phyloP scores from a whole-genome alignment of 2,888 invertebrate genomes.

The Spodoptera exigua region DNA sequence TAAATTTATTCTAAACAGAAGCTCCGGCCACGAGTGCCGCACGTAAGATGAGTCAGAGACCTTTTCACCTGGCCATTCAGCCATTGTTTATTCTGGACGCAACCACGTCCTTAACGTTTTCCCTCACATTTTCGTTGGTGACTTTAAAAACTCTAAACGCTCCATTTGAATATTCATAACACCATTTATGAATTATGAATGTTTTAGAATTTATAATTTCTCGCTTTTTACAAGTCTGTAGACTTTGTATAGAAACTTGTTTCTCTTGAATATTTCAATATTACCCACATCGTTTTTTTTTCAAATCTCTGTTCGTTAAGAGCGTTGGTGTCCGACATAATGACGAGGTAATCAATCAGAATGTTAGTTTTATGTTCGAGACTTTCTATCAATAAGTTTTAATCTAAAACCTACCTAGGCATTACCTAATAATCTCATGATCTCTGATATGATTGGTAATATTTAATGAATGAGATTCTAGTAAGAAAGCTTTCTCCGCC shows the following conservation, averaged over 20 bases:
- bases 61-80: slow-evolving; percentile 75
- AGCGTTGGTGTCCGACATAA: slow-evolving; percentile 21
- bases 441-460: slow-evolving; percentile 28
- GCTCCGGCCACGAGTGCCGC: slow-evolving; percentile 68
- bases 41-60: slow-evolving; percentile 83
- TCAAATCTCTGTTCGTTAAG: slow-evolving; percentile 28
- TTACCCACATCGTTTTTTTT: slow-evolving; percentile 7
- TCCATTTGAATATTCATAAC: slow-evolving; percentile 75
- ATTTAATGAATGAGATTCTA: slow-evolving; percentile 58
- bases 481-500: slow-evolving; percentile 74
- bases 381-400: slow-evolving; percentile 34
- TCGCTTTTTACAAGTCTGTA: slow-evolving; percentile 57
- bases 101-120: slow-evolving; percentile 76
- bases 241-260: slow-evolving; percentile 62
- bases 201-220: slow-evolving; percentile 60
- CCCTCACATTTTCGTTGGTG: slow-evolving; percentile 73
- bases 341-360: slow-evolving; percentile 33
- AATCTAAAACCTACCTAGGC: slow-evolving; percentile 13
- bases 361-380: slow-evolving; percentile 11
- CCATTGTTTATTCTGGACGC: slow-evolving; percentile 82
- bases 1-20: slow-evolving; percentile 85
- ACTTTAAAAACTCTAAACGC: slow-evolving; percentile 61
- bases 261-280: slow-evolving; percentile 54
- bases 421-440: slow-evolving; percentile 29
- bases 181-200: slow-evolving; percentile 66